Evolutionary conservation across 2,113 vertebrate genomes (phyloP), one percentile per base, ranked within the genome.

Genomic region (Salvelinus alpinus): DNA sequence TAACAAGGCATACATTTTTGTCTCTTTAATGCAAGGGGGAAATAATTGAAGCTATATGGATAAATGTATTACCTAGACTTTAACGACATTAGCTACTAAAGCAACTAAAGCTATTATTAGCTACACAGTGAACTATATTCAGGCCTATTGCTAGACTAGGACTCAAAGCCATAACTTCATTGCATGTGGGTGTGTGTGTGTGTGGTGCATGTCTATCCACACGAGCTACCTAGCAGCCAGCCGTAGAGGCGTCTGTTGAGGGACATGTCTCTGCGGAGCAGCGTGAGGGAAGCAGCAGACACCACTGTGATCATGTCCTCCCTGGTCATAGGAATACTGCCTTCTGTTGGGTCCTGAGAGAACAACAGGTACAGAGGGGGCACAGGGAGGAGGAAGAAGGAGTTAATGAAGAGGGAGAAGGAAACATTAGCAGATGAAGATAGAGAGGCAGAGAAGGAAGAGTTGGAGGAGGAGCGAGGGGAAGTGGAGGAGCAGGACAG

Each of bases 201-300:
- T 78, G 34, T 80, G 51, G 51, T 54, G 3, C 5, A 14, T 54
- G 51, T 18, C 16, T 54, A 54, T 54, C 16, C 12, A 54, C 51
- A 54, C 3, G 18, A 54, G 51, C 16, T 91, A 99, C 98, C 98
- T 87, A 98, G 92, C 11, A 99, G 83, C 98, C 98, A 99, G 0
- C 96, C 97, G 0, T 97, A 99, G 20, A 99, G 93, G 47, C 97
- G 95, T 86, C 98, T 94, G 81, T 99, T 99, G 20, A 99, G 93
- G 57, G 97, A 99, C 98, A 99, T 99, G 86, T 99, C 98, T 89
- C 98, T 95, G 73, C 97, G 95, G 81, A 99, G 93, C 18, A 99
- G 89, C 0, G 97, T 96, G 75, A 98, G 96, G 0, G 89, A 89
- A 34, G 97, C 96, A 0, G 96, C 94, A 6, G 96, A 94, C 64